Base-by-base conservation (phyloP, 2,113 vertebrate genomes). In the Cynopterus brachyotis region DNA sequence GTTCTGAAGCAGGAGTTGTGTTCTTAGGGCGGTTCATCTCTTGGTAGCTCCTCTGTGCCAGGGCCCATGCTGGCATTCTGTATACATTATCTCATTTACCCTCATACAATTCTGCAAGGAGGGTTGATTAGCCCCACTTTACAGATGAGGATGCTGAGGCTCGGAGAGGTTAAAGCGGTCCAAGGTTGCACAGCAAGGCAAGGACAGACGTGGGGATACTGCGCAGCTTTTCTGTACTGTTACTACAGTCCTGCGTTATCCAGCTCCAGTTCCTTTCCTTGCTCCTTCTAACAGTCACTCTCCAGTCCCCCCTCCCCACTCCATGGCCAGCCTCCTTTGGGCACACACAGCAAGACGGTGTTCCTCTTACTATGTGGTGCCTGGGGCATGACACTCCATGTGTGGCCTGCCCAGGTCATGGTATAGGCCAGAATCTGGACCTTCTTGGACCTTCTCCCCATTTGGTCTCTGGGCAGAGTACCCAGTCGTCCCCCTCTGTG, bases 1-100 rank as follows among this genome's bases (percentile, higher is more conserved):
- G 88, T 19, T 80, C 37, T 1, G 53, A 80, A 59, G 30, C 16
- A 8, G 35, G 62, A 66, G 70, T 0, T 4, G 0, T 2, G 24
- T 6, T 37, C 64, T 50, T 26, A 0, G 8, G 75, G 67, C 3
- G 16, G 42, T 37, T 10, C 1, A 10, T 22, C 50, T 53, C 30
- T 10, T 0, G 17, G 53, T 2, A 47, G 70, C 85, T 26, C 8
- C 26, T 9, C 45, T 20, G 86, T 6, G 60, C 42, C 53, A 3
- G 37, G 35, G 24, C 0, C 60, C 0, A 0, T 0, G 11, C 35
- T 47, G 53, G 35, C 13, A 1, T 8, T 35, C n/a, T 55, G 30
- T 26, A 7, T 15, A 0, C 16, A 0, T 13, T 0, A 3, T 24
- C 69, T 90, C 24, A 17, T 12, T 47, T 26, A 13, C 24, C 57